Conservation (phyloP, 2,113 vertebrate genomes). For the Onychorhynchus coronatus region DNA sequence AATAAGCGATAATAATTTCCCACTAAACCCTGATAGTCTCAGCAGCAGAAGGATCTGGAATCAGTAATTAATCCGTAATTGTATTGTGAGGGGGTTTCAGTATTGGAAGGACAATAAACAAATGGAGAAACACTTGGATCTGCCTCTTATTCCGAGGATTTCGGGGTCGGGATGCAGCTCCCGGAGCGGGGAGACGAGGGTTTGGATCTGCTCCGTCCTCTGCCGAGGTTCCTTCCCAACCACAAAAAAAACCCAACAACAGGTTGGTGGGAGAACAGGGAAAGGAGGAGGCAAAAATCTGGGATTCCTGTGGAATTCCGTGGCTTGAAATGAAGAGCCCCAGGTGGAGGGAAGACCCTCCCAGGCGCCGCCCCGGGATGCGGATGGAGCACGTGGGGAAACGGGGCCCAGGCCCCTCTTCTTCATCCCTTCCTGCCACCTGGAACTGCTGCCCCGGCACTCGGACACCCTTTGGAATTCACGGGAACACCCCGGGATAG, state of each 20-base stretch:
- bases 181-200: neutral
- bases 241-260: no score
- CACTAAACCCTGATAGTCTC: neutral
- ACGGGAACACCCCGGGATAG: fast-evolving
- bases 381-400: fast-evolving
- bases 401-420: fast-evolving
- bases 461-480: neutral
- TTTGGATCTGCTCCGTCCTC: neutral
- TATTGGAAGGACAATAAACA: conserved; percentile 39
- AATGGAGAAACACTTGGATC: neutral
- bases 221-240: neutral
- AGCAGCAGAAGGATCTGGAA: neutral
- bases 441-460: neutral
- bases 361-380: fast-evolving
- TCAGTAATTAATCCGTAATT: neutral
- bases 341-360: fast-evolving
- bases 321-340: neutral
- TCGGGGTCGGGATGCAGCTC: fast-evolving
- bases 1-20: neutral
- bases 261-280: fast-evolving
- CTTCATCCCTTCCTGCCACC: neutral
- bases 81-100: neutral
- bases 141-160: neutral
- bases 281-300: no score
- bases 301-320: neutral